Conservation (phyloP, 2,888 invertebrate genomes). For the Hymenopus coronatus region DNA sequence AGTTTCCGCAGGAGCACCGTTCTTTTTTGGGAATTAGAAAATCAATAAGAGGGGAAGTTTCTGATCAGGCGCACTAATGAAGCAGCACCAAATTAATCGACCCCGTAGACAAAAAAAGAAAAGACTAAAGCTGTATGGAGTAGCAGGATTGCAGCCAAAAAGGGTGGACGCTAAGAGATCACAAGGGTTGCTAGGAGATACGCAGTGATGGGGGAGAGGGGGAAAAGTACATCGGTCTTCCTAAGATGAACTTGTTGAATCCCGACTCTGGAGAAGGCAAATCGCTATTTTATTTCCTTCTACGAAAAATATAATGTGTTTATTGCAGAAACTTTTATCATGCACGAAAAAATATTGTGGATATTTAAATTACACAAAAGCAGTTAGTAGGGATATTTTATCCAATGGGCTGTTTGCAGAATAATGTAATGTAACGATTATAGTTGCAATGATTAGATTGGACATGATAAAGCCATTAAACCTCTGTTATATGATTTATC, state of each 20-base stretch:
- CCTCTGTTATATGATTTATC: too few species aligned
- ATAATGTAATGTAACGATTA: too few species aligned
- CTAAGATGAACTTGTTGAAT: not conserved
- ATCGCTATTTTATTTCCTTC: not conserved
- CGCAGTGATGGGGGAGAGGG: too few species aligned
- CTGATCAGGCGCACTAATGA: not conserved
- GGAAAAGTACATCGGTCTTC: not conserved
- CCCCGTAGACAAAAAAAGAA: not conserved
- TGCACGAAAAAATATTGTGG: too few species aligned
- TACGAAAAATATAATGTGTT: too few species aligned
- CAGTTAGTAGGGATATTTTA: too few species aligned
- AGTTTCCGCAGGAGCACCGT: not conserved
- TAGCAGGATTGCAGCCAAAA: not conserved
- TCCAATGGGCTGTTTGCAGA: too few species aligned
- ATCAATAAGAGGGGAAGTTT: not conserved
- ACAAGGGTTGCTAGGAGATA: not conserved
- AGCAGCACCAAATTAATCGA: not conserved
- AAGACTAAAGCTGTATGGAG: not conserved
- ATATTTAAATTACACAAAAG: too few species aligned
- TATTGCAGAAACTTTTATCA: too few species aligned
- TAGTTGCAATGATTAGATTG: too few species aligned
- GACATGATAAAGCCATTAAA: too few species aligned
- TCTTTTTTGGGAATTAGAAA: not conserved
- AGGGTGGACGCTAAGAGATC: not conserved
- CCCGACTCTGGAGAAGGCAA: not conserved